Base-by-base conservation (phyloP, 2,113 vertebrate species). In the Poicephalus meyeri region DNA sequence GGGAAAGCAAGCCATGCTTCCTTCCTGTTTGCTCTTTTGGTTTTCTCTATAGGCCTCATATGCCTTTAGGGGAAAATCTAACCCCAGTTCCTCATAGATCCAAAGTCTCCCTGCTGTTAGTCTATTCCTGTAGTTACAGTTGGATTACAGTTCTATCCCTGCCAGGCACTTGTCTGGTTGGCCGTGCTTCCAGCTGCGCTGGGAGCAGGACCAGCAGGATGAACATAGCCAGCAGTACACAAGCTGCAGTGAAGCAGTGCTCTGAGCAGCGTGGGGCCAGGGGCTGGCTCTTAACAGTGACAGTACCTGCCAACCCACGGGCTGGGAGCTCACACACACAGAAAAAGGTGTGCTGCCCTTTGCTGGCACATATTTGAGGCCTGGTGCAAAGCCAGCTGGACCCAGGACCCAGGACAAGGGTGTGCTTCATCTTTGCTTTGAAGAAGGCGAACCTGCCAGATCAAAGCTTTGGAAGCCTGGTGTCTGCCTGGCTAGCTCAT, bases 261-360 rank as follows among this genome's bases (percentile, higher is more conserved):
- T 77, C 24, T 0, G 0, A 47, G 81, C 61, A 69, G 23, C 1
- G 0, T 39, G 61, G 31, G 46, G 16, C 35, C 42, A 41, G 26
- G 31, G 41, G 26, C 56, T 94, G 72, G 60, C 87, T 0, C 0
- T 49, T 49, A 58, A 14, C 47, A 39, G 39, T 23, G 50, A 12
- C 0, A 0, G 72, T 41, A 23, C 41, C 41, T 90, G 44, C 79
- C 46, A 80, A 1, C 31, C 56, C 28, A 5, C 1, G 41, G 44
- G 11, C 49, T 53, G n/a, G 52, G 49, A 94, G 37, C 49, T 73
- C 72, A 53, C 72, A 24, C 0, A 0, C 29, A 11, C 20, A 28
- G 16, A 86, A 47, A 58, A 87, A 80, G 24, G 14, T 64, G n/a
- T 52, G 64, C 76, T 87, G 41, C 28, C 33, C 41, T 92, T 86